Percentiles rank a stretch among this genome's conserved stretches.
Evolutionary conservation across 37 sponge, comb jelly and placozoan species (phyloP).

Genomic region (Spongilla lacustris): DNA sequence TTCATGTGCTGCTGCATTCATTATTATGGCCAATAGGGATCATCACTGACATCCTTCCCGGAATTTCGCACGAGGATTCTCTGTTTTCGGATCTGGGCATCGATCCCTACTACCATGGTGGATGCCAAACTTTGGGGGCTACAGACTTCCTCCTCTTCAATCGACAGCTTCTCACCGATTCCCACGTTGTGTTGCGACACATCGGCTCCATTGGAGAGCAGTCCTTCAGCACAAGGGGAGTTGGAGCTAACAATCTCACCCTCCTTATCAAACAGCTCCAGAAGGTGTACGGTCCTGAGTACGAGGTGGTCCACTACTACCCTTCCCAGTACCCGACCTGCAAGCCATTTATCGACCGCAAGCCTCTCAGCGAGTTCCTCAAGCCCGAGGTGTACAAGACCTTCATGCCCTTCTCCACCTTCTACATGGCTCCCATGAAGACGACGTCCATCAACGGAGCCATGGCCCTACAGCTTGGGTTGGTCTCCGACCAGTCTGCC

Average conservation of each 20-base stretch:
- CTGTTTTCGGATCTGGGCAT: conserved; percentile 23
- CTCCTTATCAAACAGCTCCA: conserved; percentile 1
- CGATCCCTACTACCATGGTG: conserved; percentile 16
- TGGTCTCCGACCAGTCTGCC: neutral
- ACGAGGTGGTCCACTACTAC: conserved; percentile 6
- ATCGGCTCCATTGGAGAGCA: conserved; percentile 16
- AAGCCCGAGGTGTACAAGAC: neutral
- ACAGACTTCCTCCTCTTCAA: conserved; percentile 10
- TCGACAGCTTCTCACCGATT: conserved; percentile 14
- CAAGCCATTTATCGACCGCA: conserved; percentile 2
- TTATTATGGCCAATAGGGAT: too few species aligned
- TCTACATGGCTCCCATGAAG: neutral
- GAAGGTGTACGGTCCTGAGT: conserved; percentile 16
- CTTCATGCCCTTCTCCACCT: neutral
- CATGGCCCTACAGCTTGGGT: neutral
- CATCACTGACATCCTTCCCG: conserved; percentile 10
- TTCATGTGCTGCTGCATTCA: too few species aligned
- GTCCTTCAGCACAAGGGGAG: neutral
- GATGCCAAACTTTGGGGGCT: conserved; percentile 5
- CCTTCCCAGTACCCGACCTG: neutral
- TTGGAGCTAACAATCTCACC: neutral
- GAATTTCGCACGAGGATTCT: conserved; percentile 17
- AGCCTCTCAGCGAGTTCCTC: neutral
- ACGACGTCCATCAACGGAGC: neutral
- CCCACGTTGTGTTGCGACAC: conserved; percentile 7